Evolutionary conservation across 2,113 vertebrate genomes (phyloP).

Genomic region (Pogonocichla stellata): DNA sequence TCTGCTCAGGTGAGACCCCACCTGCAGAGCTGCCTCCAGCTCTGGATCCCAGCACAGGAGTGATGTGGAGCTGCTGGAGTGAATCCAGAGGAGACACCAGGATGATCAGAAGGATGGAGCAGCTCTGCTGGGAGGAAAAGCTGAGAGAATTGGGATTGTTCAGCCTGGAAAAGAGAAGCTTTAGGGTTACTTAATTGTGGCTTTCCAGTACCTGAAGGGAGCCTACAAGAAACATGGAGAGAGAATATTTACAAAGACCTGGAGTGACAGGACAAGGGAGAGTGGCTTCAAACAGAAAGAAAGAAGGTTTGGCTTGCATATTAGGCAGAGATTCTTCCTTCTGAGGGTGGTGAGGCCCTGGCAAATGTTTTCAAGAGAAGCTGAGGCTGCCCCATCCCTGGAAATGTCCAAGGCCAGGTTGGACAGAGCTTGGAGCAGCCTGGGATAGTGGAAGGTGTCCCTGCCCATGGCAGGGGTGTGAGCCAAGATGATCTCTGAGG

Average conservation of each 20-base stretch:
- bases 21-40: background rate
- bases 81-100: background rate
- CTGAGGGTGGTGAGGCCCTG: background rate
- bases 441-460: background rate
- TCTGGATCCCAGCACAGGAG: background rate
- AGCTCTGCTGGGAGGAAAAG: background rate
- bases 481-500: background rate
- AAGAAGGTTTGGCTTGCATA: background rate
- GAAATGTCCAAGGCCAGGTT: background rate
- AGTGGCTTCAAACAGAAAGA: background rate
- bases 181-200: background rate
- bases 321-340: background rate
- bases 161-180: background rate
- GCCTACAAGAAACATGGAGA: background rate
- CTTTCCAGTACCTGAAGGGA: background rate
- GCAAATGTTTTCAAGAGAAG: background rate
- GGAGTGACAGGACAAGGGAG: background rate
- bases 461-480: background rate
- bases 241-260: background rate
- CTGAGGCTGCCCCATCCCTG: background rate
- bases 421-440: fast-evolving
- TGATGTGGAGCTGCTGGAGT: fast-evolving
- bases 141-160: background rate
- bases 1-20: background rate
- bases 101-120: background rate